phyloP scores from a whole-genome alignment of 1,140 invertebrate species.

The Geopemphigus sp. region DNA sequence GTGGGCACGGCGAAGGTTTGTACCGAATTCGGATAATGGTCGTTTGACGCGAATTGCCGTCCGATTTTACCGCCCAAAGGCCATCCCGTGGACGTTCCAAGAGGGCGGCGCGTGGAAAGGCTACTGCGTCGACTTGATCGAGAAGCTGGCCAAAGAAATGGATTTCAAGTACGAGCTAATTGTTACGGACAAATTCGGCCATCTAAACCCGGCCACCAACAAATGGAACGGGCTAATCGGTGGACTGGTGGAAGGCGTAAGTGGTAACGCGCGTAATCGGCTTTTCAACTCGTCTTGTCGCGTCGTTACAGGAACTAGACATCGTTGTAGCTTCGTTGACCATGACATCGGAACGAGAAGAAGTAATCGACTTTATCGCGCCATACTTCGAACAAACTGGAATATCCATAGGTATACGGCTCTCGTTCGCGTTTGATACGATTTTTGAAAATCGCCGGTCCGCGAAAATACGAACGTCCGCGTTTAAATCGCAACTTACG shows the following conservation, averaged over 20 bases:
- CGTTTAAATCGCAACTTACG: no score
- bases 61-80: no score
- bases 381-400: constrained; percentile 89
- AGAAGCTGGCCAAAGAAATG: constrained; percentile 71
- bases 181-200: constrained; percentile 72
- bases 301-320: constrained; percentile 71
- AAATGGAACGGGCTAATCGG: constrained; percentile 90
- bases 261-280: constrained; percentile 52
- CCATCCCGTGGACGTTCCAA: constrained; percentile 46
- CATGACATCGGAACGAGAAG: constrained; percentile 90
- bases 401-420: constrained; percentile 78
- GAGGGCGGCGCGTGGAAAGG: constrained; percentile 70
- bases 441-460: no score
- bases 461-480: no score
- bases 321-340: constrained; percentile 80
- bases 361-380: constrained; percentile 88
- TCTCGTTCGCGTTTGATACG: no score
- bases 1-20: constrained; percentile 4
- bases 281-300: background rate
- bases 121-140: constrained; percentile 88
- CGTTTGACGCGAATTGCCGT: no score
- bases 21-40: no score
- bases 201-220: constrained; percentile 64
- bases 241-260: constrained; percentile 80
- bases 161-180: constrained; percentile 87